Base-by-base conservation (phyloP, 2,113 vertebrate genomes). In the Dunckerocampus dactyliophorus region DNA sequence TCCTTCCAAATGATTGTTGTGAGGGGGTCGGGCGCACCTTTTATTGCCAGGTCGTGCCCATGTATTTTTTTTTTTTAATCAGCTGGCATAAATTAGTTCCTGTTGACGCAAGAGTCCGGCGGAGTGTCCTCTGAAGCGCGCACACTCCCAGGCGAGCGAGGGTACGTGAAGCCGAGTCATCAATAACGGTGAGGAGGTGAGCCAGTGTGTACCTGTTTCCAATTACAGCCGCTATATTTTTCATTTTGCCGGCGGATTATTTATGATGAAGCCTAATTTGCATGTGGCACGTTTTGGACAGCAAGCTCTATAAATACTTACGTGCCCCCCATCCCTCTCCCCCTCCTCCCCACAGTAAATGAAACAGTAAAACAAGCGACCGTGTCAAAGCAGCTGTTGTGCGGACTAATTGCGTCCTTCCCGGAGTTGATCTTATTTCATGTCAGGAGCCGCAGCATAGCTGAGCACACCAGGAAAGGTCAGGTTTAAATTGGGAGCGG, bases 41-140 rank as follows among this genome's bases (percentile, higher is more conserved):
- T 71, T 71, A 65, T 71, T 77, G 78, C 74, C 72, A 66, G 56
- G 69, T 78, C 77, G 70, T 67, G 69, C 78, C 72, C 57, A 28
- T 28, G 24, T 81, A 78, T 83, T 85, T 84, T 74, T 76, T 84
- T 13, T 15, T 37, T 82, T 86, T 80, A 81, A 83, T 85, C 68
- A 74, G 70, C 10, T 9, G 39, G 69, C 65, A 79, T 87, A 85
- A 86, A 84, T 86, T 79, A 83, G 75, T 63, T 45, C 59, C 69
- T 62, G 17, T 67, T 76, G 73, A 69, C 80, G 34, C 42, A 63
- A 76, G 65, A 72, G 56, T 69, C 60, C 62, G 10, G 47, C 69
- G 66, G 72, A 77, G 69, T 67, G 76, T 78, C 75, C 79, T 81
- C 73, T 62, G 64, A 50, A 59, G 55, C 72, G 63, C 75, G 74